Evolutionary conservation across 2,113 vertebrate genomes (phyloP).

Genomic region (Actenoides lindsayi): DNA sequence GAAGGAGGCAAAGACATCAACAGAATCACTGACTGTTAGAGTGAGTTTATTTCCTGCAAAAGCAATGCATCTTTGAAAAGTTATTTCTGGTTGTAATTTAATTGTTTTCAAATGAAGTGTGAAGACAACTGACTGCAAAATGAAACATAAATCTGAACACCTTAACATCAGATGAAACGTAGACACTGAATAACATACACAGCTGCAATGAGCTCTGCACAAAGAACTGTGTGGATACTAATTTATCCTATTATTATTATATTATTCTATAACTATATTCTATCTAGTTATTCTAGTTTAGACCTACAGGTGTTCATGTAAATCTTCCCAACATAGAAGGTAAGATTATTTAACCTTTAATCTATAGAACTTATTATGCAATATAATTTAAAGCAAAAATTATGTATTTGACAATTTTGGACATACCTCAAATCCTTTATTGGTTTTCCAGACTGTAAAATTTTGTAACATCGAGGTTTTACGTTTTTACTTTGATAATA

Average conservation of each 20-base stretch:
- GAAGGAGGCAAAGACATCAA: background rate
- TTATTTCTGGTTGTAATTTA: background rate
- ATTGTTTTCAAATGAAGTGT: background rate
- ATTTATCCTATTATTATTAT: background rate
- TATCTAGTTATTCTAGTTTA: no score
- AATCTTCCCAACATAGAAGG: background rate
- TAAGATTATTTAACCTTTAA: background rate
- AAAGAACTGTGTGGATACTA: background rate
- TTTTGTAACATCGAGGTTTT: background rate
- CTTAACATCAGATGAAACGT: background rate
- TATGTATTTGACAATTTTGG: background rate
- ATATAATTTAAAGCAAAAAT: background rate
- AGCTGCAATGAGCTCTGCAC: background rate
- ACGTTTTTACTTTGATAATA: background rate
- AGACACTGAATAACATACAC: background rate
- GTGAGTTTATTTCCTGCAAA: background rate
- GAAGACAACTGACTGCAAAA: background rate
- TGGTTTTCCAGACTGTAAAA: background rate
- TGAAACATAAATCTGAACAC: background rate
- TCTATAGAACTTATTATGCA: fast-evolving
- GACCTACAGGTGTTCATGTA: background rate
- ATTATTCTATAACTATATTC: background rate
- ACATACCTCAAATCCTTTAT: background rate
- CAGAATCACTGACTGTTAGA: background rate
- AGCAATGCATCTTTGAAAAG: background rate